Conservation (phyloP, 2,113 vertebrate genomes). For the Atlantisia rogersi region DNA sequence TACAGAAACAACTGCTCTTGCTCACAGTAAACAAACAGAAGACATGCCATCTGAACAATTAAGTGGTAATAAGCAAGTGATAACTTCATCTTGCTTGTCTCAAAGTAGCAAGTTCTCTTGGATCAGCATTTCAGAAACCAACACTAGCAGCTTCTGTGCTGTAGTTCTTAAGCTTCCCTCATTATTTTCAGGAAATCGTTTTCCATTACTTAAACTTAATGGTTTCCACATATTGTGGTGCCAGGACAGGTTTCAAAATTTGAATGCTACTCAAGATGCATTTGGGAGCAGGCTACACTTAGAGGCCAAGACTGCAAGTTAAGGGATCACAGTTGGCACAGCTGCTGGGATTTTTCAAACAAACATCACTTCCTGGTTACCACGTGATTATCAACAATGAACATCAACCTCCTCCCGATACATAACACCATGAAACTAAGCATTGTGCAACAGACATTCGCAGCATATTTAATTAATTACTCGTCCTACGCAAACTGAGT, state of each 20-base stretch:
- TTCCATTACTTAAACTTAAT: neutral
- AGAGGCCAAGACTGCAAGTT: neutral
- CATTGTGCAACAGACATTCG: slow-evolving; percentile 11
- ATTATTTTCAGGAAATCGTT: neutral
- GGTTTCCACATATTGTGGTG: neutral
- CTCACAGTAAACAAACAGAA: slow-evolving; percentile 4
- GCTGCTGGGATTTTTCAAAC: neutral
- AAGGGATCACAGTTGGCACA: neutral
- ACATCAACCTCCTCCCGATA: neutral
- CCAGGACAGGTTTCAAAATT: neutral
- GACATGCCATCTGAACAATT: neutral
- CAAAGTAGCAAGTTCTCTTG: neutral
- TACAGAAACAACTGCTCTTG: neutral
- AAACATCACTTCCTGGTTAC: neutral
- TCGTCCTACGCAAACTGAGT: neutral
- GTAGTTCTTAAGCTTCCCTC: neutral
- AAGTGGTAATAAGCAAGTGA: neutral
- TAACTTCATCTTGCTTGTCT: neutral
- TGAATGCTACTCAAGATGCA: neutral
- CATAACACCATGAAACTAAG: neutral
- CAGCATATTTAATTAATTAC: neutral
- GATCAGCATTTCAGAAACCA: neutral
- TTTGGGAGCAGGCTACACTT: neutral
- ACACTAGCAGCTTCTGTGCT: neutral
- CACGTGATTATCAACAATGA: neutral